Evolutionary conservation across 1,140 invertebrate genomes (phyloP).

Genomic region (Lepidurus couesii): DNA sequence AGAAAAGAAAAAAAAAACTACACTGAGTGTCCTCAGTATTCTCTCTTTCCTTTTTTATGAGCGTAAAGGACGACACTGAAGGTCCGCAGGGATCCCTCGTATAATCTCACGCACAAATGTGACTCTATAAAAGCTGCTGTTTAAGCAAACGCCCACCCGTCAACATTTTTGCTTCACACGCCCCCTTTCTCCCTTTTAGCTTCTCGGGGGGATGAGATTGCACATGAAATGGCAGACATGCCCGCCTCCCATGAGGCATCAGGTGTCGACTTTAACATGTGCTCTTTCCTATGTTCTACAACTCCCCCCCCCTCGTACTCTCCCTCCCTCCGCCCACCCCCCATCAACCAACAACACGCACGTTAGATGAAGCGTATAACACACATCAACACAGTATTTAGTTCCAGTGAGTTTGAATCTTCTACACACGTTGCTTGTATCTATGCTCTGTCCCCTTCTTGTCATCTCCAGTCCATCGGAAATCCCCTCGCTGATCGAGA

Average conservation of each 20-base stretch:
- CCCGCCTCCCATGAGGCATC: conserved; percentile 4
- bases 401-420: too few species aligned
- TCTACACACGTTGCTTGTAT: too few species aligned
- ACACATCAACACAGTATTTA: too few species aligned
- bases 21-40: background rate
- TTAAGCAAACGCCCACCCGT: conserved; percentile 2
- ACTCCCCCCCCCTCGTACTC: background rate
- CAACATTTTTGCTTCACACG: conserved; percentile 3
- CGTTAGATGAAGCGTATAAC: too few species aligned
- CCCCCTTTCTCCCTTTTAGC: conserved; percentile 1
- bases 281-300: background rate
- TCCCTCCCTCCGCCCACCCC: background rate
- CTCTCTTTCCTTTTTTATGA: background rate
- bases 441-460: too few species aligned
- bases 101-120: conserved; percentile 22
- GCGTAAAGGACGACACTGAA: background rate
- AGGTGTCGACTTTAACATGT: conserved; percentile 11
- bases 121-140: conserved; percentile 11
- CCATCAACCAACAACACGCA: background rate
- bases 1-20: background rate
- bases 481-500: too few species aligned
- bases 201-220: conserved; percentile 14
- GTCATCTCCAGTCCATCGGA: too few species aligned
- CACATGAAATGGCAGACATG: background rate
- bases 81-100: background rate